Evolutionary conservation across 2,888 invertebrate species (phyloP).

Genomic region (Aporophyla nigra): DNA sequence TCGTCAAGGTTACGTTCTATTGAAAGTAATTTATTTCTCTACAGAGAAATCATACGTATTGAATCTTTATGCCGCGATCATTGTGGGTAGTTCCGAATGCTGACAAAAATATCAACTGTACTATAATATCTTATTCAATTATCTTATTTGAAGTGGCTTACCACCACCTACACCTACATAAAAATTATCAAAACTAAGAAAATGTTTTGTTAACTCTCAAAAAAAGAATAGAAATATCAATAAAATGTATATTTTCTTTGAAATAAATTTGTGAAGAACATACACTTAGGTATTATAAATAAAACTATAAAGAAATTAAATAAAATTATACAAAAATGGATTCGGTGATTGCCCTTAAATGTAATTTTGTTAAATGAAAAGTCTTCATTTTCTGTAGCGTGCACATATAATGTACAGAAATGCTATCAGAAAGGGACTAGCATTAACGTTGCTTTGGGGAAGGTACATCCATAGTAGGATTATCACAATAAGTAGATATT

Average conservation of each 20-base stretch:
- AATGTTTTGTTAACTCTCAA: background rate
- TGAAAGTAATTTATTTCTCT: background rate
- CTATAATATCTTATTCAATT: background rate
- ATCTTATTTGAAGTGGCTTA: conserved; percentile 3
- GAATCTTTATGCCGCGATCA: background rate
- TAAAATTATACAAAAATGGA: conserved; percentile 19
- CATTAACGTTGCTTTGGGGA: conserved; percentile 42
- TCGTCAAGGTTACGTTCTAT: background rate
- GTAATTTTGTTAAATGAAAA: conserved; percentile 42
- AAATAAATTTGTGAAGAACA: conserved; percentile 27
- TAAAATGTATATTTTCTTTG: conserved; percentile 10
- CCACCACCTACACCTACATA: background rate
- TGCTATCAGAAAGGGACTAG: conserved; percentile 57
- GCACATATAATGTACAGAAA: conserved; percentile 42
- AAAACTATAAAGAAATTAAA: conserved; percentile 11
- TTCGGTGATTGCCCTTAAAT: conserved; percentile 35
- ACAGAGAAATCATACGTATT: background rate
- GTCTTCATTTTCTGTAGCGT: conserved; percentile 45
- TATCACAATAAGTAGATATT: conserved; percentile 38
- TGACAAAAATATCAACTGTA: background rate
- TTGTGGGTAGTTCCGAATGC: background rate
- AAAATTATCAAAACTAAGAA: background rate
- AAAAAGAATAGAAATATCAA: background rate
- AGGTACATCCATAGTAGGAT: conserved; percentile 32
- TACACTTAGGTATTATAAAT: conserved; percentile 2